These are phyloP conservation scores for Equus przewalskii DNA, from an alignment of 2,113 vertebrate genomes.

Conservation along the genomic window DNA sequence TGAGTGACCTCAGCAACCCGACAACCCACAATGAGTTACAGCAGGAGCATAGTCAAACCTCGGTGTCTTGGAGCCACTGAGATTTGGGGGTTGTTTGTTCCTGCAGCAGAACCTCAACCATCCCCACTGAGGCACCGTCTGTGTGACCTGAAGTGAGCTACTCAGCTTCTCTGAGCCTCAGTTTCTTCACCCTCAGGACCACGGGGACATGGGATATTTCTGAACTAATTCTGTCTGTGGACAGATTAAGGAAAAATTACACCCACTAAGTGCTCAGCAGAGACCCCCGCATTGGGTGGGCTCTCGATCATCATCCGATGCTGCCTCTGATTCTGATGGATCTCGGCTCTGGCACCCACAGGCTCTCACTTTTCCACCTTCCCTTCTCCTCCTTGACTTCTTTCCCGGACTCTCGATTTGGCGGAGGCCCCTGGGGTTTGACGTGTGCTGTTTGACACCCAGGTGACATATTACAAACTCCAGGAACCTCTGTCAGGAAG, in stretches of 20 bases:
- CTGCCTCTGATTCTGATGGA: neutral
- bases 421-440: conserved; percentile 66
- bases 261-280: neutral
- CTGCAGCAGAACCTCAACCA: neutral
- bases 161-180: neutral
- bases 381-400: neutral
- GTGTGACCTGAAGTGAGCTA: neutral
- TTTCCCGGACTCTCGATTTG: neutral
- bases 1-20: neutral
- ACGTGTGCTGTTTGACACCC: conserved; percentile 80
- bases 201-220: fast-evolving
- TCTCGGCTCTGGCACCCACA: neutral
- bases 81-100: neutral
- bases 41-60: neutral
- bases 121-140: neutral
- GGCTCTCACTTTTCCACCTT: neutral
- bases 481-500: conserved; percentile 78
- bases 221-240: neutral
- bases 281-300: too few relatives aligned
- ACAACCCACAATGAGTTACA: fast-evolving
- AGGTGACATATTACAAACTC: conserved; percentile 79
- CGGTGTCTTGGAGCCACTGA: neutral
- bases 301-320: neutral
- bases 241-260: too few relatives aligned
- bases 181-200: neutral